Conservation (phyloP, 2,888 invertebrate species). For the Bhutanitis thaidina region DNA sequence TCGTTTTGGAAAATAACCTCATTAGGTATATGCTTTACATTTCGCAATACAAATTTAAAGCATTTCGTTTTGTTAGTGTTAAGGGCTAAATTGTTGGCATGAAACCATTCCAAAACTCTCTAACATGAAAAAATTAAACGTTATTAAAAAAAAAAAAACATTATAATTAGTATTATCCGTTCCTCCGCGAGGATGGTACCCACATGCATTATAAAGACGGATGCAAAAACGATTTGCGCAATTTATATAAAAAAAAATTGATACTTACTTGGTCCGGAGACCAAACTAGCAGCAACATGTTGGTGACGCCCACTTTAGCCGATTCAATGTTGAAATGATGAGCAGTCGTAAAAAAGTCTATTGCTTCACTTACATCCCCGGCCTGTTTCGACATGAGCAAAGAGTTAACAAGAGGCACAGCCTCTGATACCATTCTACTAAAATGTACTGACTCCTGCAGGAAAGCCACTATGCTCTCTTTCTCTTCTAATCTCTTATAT, state of each 20-base stretch:
- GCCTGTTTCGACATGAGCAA: slow-evolving; percentile 86
- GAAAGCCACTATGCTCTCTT: slow-evolving; percentile 84
- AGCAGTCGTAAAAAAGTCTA: slow-evolving; percentile 92
- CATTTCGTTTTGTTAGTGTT: no score
- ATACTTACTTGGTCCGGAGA: slow-evolving; percentile 84
- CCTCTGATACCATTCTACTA: slow-evolving; percentile 62
- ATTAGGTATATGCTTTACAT: no score
- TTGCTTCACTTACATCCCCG: slow-evolving; percentile 92
- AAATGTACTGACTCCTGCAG: slow-evolving; percentile 83
- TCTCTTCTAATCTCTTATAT: slow-evolving; percentile 78
- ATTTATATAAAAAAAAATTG: background rate
- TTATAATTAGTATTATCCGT: no score
- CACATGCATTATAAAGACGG: no score
- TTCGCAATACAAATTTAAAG: no score
- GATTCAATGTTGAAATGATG: slow-evolving; percentile 88
- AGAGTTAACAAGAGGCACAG: slow-evolving; percentile 82
- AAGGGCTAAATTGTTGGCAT: no score
- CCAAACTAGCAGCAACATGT: slow-evolving; percentile 89
- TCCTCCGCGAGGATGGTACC: no score
- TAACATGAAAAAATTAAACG: no score
- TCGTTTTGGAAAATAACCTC: no score
- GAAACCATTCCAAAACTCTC: no score
- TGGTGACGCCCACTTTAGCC: slow-evolving; percentile 84
- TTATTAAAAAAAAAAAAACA: no score
- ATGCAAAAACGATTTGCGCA: no score